Percentiles rank a stretch among this genome's conserved stretches.
These are phyloP conservation scores for Poecilia velifera DNA, from an alignment of 2,797 vertebrate species.

Conservation along the genomic window DNA sequence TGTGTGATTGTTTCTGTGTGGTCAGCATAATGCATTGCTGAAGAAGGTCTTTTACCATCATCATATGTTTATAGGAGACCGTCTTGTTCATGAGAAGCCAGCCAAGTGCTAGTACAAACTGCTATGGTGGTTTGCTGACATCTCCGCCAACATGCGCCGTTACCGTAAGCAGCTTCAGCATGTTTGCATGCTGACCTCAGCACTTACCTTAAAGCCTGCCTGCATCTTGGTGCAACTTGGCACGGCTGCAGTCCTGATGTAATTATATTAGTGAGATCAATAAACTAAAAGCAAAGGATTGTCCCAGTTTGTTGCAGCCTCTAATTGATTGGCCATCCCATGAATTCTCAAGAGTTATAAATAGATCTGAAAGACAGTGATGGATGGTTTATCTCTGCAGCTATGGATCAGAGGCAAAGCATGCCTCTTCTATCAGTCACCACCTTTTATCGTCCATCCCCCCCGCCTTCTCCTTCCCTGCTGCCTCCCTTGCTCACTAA, in stretches of 20 bases:
- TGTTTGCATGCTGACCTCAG: slow-evolving; percentile 4
- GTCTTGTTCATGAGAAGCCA: not conserved
- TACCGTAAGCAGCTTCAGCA: slow-evolving; percentile 9
- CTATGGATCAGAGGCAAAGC: slow-evolving; percentile 40
- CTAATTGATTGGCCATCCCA: slow-evolving; percentile 23
- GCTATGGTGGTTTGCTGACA: slow-evolving; percentile 5
- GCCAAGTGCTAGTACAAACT: not conserved
- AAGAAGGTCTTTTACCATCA: not conserved
- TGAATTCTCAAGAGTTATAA: slow-evolving; percentile 35
- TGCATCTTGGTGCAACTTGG: slow-evolving; percentile 1
- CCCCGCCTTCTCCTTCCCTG: slow-evolving; percentile 27
- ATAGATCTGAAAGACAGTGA: slow-evolving; percentile 41
- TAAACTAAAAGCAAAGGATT: slow-evolving; percentile 13
- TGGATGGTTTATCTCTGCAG: slow-evolving; percentile 47
- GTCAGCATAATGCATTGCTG: not conserved
- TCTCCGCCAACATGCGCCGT: not conserved
- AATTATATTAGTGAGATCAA: slow-evolving; percentile 17
- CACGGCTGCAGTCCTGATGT: slow-evolving; percentile 5
- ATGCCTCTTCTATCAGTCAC: slow-evolving; percentile 60
- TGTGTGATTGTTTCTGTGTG: not conserved
- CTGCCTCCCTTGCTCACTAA: slow-evolving; percentile 45
- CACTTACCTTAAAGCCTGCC: slow-evolving; percentile 9
- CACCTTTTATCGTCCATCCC: slow-evolving; percentile 58
- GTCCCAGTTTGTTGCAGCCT: slow-evolving; percentile 21
- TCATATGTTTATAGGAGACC: not conserved